phyloP scores from a whole-genome alignment of 2,113 vertebrate species.

The Pipa parva region DNA sequence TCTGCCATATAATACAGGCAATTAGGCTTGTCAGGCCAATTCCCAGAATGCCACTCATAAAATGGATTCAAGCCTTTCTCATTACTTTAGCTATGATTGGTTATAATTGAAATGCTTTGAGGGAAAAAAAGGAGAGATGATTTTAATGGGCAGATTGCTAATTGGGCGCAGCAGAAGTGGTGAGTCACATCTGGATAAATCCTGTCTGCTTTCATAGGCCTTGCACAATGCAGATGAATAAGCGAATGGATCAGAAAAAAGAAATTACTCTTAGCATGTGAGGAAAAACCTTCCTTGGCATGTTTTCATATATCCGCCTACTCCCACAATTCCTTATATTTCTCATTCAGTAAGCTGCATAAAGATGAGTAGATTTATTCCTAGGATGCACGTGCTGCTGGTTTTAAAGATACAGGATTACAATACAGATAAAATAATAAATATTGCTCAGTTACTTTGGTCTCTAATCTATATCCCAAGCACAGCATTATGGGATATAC shows the following conservation, averaged over 20 bases:
- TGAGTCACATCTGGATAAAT: constrained; percentile 35
- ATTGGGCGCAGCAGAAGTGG: constrained; percentile 45
- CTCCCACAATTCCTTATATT: constrained; percentile 42
- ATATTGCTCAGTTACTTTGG: too few species aligned
- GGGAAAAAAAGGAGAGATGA: constrained; percentile 38
- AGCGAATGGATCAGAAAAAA: constrained; percentile 34
- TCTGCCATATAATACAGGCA: constrained; percentile 45
- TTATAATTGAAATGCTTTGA: constrained; percentile 46
- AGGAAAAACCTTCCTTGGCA: constrained; percentile 46
- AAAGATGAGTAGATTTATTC: constrained; percentile 28
- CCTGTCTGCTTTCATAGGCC: constrained; percentile 42
- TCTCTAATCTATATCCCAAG: too few species aligned
- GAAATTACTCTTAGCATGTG: constrained; percentile 45
- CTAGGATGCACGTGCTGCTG: constrained; percentile 8
- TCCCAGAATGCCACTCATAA: constrained; percentile 41
- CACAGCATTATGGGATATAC: too few species aligned
- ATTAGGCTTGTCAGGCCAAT: constrained; percentile 32
- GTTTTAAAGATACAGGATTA: constrained; percentile 12
- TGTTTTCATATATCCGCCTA: constrained; percentile 41
- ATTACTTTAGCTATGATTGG: constrained; percentile 40
- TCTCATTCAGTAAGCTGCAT: constrained; percentile 26
- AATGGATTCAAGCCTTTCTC: constrained; percentile 37
- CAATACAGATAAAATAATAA: too few species aligned
- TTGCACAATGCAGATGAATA: constrained; percentile 42
- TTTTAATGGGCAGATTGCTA: constrained; percentile 44